Percentiles rank a stretch among this genome's conserved stretches.
phyloP scores from a whole-genome alignment of 2,888 invertebrate genomes.

The Xylota segnis region DNA sequence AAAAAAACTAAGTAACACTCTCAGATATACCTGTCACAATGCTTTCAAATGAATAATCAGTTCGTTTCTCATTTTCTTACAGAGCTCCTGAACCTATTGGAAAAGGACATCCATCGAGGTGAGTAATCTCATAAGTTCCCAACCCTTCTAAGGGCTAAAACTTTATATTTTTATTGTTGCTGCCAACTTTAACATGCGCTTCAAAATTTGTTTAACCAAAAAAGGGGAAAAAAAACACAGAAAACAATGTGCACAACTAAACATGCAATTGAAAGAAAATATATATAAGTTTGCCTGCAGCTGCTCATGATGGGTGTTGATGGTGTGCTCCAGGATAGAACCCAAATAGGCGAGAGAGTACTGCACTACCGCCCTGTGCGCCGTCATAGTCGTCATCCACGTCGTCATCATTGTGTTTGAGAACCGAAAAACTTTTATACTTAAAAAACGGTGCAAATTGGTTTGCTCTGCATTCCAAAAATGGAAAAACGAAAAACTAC shows the following conservation, averaged over 20 bases:
- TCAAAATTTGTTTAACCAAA: slow-evolving; percentile 7
- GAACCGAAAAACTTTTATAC: slow-evolving; percentile 58
- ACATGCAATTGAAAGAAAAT: slow-evolving; percentile 72
- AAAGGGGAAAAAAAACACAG: background rate
- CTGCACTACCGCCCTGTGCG: background rate
- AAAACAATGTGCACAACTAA: slow-evolving; percentile 47
- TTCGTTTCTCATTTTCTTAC: slow-evolving; percentile 1
- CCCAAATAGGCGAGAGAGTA: slow-evolving; percentile 8
- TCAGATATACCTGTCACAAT: slow-evolving; percentile 13
- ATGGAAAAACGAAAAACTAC: slow-evolving; percentile 50
- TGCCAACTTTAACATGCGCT: slow-evolving; percentile 27
- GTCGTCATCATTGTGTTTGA: slow-evolving; percentile 16
- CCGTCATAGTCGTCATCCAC: slow-evolving; percentile 7
- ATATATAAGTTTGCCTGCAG: slow-evolving; percentile 45
- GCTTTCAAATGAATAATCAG: slow-evolving; percentile 24
- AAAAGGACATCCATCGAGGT: slow-evolving; percentile 54
- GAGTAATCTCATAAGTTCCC: slow-evolving; percentile 16
- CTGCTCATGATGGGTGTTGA: slow-evolving; percentile 52
- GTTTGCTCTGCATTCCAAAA: slow-evolving; percentile 72
- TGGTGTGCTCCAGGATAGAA: slow-evolving; percentile 46
- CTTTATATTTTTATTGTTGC: slow-evolving; percentile 23
- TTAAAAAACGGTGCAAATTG: slow-evolving; percentile 73
- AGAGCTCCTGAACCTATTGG: slow-evolving; percentile 19
- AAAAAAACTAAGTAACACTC: background rate
- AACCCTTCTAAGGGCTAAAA: slow-evolving; percentile 2